Conservation (phyloP, 2,888 invertebrate genomes). For the Nycteola revayana region DNA sequence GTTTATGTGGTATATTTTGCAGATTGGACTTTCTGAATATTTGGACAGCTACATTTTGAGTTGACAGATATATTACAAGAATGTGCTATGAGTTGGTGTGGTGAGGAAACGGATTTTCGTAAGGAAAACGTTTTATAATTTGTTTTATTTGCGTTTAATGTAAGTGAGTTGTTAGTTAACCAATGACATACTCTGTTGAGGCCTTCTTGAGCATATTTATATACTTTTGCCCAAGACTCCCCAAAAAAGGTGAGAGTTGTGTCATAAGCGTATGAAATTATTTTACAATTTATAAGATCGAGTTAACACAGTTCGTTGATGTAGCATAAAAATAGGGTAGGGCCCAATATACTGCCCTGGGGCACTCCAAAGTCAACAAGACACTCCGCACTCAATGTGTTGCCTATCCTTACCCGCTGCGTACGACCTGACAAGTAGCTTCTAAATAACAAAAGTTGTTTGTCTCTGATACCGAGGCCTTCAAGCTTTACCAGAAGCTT, state of each 20-base stretch:
- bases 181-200: neutral
- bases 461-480: no score
- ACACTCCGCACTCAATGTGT: no score
- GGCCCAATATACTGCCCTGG: no score
- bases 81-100: neutral
- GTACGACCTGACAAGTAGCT: no score
- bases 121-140: neutral
- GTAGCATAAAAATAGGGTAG: no score
- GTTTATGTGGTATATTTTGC: slow-evolving; percentile 1
- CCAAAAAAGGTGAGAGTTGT: slow-evolving; percentile 1
- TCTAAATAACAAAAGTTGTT: no score
- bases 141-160: no score
- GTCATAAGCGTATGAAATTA: neutral
- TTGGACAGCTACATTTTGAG: neutral
- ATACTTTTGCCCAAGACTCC: neutral
- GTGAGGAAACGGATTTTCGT: neutral
- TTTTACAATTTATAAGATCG: neutral
- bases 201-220: neutral
- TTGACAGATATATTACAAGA: neutral
- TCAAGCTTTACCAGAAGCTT: no score
- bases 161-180: neutral
- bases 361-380: no score
- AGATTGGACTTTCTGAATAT: neutral
- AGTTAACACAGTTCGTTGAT: no score
- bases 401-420: no score